Evolutionary conservation across 2,113 vertebrate species (phyloP).

Genomic region (Rhea americana): DNA sequence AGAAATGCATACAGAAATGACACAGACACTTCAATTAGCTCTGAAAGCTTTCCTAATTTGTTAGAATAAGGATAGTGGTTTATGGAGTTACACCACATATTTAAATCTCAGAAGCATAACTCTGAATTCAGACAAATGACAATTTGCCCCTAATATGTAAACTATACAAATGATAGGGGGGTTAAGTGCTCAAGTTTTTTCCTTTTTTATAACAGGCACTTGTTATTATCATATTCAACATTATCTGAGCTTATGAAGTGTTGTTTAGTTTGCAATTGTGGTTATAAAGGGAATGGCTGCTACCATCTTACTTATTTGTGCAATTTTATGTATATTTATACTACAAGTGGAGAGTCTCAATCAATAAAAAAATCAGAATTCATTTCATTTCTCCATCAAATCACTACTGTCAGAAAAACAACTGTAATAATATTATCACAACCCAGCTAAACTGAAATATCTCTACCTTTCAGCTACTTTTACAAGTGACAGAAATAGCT

Average conservation of each 20-base stretch:
- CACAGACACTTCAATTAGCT: constrained; percentile 21
- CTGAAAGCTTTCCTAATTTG: constrained; percentile 8
- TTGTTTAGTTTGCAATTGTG: neutral
- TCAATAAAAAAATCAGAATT: neutral
- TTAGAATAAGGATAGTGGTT: neutral
- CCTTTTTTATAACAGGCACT: neutral
- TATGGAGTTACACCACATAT: neutral
- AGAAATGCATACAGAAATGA: constrained; percentile 18
- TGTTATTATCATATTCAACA: neutral
- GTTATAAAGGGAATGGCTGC: neutral
- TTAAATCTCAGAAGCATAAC: constrained; percentile 1
- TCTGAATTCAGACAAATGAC: neutral
- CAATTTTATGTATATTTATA: neutral
- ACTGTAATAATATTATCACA: neutral
- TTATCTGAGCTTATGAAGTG: neutral
- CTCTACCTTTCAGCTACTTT: neutral
- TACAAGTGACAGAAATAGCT: neutral
- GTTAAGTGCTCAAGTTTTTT: neutral
- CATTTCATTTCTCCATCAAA: neutral
- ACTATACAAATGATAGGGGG: neutral
- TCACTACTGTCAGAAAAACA: neutral
- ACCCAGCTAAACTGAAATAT: neutral
- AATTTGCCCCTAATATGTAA: neutral
- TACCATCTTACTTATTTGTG: neutral
- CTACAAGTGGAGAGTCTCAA: neutral